phyloP scores from a whole-genome alignment of 2,888 invertebrate genomes.

The Adelphocoris suturalis region DNA sequence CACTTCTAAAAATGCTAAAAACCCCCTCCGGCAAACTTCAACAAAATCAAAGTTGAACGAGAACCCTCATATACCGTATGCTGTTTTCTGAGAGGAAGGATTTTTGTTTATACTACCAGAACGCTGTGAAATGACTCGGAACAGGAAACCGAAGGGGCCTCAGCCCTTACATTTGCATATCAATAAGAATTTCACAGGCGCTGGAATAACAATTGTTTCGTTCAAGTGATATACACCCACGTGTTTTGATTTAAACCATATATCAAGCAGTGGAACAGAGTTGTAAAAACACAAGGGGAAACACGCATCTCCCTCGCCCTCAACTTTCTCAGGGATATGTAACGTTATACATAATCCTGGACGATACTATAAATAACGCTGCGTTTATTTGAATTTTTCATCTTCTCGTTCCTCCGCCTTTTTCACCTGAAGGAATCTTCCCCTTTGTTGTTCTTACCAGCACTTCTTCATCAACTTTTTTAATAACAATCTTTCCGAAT shows the following conservation, averaged over 20 bases:
- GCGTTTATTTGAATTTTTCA: conserved; percentile 33
- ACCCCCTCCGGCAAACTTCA: neutral
- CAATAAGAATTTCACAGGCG: conserved; percentile 51
- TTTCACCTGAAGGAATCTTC: neutral
- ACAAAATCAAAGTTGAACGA: conserved; percentile 31
- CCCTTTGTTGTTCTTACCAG: conserved; percentile 10
- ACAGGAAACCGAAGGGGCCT: neutral
- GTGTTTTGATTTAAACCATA: conserved; percentile 38
- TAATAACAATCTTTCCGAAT: neutral
- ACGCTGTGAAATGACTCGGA: conserved; percentile 23
- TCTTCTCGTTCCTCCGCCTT: neutral
- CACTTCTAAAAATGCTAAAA: neutral
- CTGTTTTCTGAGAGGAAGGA: neutral
- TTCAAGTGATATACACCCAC: conserved; percentile 39
- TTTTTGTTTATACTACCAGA: conserved; percentile 7
- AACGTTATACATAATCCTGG: conserved; percentile 7
- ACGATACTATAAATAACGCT: conserved; percentile 17
- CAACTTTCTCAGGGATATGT: neutral
- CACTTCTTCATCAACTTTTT: neutral
- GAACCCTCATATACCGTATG: neutral
- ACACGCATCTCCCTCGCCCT: neutral
- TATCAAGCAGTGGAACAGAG: conserved; percentile 23
- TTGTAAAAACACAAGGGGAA: conserved; percentile 32
- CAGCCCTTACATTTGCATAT: conserved; percentile 39
- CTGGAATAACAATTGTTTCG: conserved; percentile 55